Base-by-base conservation (phyloP, 2,888 invertebrate genomes). In the Gandaritis pyraliata region DNA sequence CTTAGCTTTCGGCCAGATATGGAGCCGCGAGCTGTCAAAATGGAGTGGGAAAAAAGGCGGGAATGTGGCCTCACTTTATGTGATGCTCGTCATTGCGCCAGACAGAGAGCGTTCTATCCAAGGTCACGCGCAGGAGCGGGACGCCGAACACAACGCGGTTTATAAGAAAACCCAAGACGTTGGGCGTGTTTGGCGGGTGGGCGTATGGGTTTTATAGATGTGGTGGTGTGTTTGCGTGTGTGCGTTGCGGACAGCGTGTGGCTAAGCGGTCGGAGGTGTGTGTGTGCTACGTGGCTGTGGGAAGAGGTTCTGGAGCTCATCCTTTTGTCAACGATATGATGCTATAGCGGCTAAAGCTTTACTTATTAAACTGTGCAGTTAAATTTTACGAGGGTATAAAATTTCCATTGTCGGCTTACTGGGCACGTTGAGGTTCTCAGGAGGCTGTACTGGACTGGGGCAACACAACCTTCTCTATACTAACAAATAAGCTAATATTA, bases 21-120 rank as follows among this genome's bases (percentile, higher is more conserved):
- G 90, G 92, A 89, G 92, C 92, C 91, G 82, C 92, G 92, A 91
- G 87, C 91, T 91, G 92, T 92, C 91, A 91, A 91, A 91, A 90
- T 91, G 92, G 92, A 92, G 91, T 90, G 91, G 92, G 92, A 92
- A 93, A 92, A 93, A 92, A 92, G 93, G 92, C 92, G 92, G 92
- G 92, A 93, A 92, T 92, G 92, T 86, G 92, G 92, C 91, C 77
- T 86, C 90, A 86, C 88, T 92, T 92, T 92, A 92, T 92, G 90
- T 88, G 92, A 87, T 84, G 87, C 92, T 92, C 92, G 89, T 92
- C 90, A 92, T 92, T 88, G 90, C 89, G 90, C 68, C 65, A 81
- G 85, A 89, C 74, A 72, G 86, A 83, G 88, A 86, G 74, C 70
- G 66, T 59, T 64, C 67, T 70, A 69, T 72, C 72, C 66, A 38